Base-by-base conservation (phyloP, 1,140 invertebrate genomes). In the Antheraea mylitta region DNA sequence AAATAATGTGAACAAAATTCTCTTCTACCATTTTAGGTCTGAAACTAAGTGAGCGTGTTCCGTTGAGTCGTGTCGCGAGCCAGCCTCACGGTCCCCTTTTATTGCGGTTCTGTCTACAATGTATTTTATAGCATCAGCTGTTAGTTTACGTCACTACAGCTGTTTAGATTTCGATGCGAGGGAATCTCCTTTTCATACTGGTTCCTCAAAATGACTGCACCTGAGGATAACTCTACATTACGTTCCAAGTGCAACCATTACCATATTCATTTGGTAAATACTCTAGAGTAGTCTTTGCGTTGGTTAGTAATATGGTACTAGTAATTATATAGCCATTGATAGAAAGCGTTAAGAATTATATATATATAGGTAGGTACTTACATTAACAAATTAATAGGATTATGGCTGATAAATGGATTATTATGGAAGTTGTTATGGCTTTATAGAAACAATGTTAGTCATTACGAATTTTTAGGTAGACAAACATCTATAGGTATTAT, bases 51-150 rank as follows among this genome's bases (percentile, higher is more conserved):
- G 7, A 19, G 19, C 19, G 60, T 61, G 18, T 22, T 61, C 10
- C 60, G 19, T 9, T 10, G 53, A 58, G 66, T 38, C 69, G 45
- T 5, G 11, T 70, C 66, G 61, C 69, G 75, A 67, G 74, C 78
- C 83, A 53, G 45, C 16, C 45, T 53, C 45, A 53, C 45, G 11
- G 45, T 16, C 45, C 45, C 81, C 69, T 87, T 89, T 87, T 86
- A 86, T 83, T 82, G 82, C 81, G 79, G 82, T 74, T 71, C 75
- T 83, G 80, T 86, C 83, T 82, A 87, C 86, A 81, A 75, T 77
- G 83, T 83, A 53, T 53, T 86, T 87, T 83, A 86, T 83, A 78
- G 84, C 78, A 87, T 83, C 88, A 90, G 87, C 87, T 90, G 88
- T 83, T 83, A 76, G 70, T 78, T 82, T 83, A 76, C 83, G 81